These are phyloP conservation scores for Alligator sinensis DNA, from an alignment of 2,113 vertebrate species.

Conservation along the genomic window DNA sequence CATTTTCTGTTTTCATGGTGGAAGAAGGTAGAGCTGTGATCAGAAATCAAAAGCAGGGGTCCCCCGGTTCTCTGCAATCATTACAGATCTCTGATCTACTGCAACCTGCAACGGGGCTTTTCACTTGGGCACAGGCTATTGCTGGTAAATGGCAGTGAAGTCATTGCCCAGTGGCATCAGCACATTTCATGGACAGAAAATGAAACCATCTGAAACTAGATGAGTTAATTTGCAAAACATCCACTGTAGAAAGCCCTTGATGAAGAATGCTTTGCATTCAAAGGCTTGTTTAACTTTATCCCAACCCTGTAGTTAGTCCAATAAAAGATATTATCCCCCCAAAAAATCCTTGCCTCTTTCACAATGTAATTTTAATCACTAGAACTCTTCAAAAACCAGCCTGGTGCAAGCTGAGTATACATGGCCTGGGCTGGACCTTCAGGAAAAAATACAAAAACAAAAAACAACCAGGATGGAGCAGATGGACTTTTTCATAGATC, in stretches of 20 bases:
- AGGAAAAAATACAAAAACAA: no score
- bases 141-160: slow-evolving; percentile 27
- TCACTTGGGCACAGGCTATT: background rate
- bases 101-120: slow-evolving; percentile 39
- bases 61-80: slow-evolving; percentile 21
- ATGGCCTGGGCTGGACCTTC: no score
- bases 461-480: no score
- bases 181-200: slow-evolving; percentile 25
- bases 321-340: no score
- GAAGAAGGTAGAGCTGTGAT: slow-evolving; percentile 66
- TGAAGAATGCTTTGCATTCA: no score
- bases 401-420: no score
- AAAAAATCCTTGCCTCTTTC: no score
- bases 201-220: slow-evolving; percentile 33
- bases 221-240: slow-evolving; percentile 37
- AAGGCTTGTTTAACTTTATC: no score
- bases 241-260: background rate
- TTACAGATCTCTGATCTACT: slow-evolving; percentile 32
- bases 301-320: no score
- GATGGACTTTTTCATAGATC: no score
- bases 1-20: slow-evolving; percentile 22
- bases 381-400: no score
- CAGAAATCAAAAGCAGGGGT: slow-evolving; percentile 66
- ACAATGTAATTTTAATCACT: no score
- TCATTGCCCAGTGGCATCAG: background rate